Evolutionary conservation across 2,888 invertebrate species (phyloP).

Genomic region (Nemoura dubitans): DNA sequence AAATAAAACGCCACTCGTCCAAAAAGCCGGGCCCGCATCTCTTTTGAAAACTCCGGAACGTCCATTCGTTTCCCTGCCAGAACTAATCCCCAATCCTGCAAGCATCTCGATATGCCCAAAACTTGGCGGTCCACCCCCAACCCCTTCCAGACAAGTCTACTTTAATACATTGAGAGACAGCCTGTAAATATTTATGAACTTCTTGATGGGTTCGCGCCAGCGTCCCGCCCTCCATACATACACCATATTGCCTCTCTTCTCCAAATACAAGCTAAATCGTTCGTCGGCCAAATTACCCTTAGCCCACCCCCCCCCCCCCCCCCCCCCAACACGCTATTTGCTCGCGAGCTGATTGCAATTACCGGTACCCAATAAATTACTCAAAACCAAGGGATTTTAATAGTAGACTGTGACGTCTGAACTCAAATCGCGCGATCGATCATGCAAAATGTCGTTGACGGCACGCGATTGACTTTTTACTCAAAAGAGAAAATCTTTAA

Average conservation of each 20-base stretch:
- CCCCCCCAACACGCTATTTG: no score
- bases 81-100: neutral
- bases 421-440: neutral
- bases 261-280: neutral
- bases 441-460: neutral
- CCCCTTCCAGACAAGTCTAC: neutral
- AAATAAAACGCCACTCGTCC: neutral
- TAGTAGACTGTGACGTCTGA: neutral
- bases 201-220: neutral
- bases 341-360: neutral
- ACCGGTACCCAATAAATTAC: neutral
- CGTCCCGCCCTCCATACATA: neutral
- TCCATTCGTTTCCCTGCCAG: neutral
- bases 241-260: neutral
- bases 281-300: neutral
- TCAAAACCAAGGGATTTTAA: neutral
- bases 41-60: neutral
- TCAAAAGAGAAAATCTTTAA: neutral
- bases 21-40: neutral
- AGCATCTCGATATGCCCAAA: neutral
- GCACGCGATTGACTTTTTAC: neutral
- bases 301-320: neutral
- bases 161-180: neutral
- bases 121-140: neutral
- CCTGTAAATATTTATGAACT: constrained; percentile 5